Evolutionary conservation across 2,113 vertebrate species (phyloP).

Genomic region (Eulemur macaco): DNA sequence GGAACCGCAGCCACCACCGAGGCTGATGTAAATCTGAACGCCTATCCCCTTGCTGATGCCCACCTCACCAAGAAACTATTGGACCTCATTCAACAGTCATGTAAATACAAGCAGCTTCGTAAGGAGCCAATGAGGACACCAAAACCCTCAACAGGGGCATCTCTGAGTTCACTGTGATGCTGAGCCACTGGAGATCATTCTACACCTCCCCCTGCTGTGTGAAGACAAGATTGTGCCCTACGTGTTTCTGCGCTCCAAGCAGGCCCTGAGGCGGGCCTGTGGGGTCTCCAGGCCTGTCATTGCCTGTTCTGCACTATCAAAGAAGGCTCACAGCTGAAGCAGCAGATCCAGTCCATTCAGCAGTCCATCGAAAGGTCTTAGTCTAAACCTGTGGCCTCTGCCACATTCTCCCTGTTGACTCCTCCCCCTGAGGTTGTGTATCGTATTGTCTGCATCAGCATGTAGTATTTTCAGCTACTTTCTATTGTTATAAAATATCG

Average conservation of each 20-base stretch:
- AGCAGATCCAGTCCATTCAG: conserved; percentile 97
- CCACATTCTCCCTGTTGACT: neutral
- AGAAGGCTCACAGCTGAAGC: conserved; percentile 97
- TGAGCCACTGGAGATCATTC: conserved; percentile 96
- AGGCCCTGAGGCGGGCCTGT: conserved; percentile 95
- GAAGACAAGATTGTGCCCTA: conserved; percentile 99
- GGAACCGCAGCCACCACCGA: conserved; percentile 82
- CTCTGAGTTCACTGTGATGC: conserved; percentile 98
- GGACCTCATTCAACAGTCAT: conserved; percentile 96
- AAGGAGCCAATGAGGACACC: conserved; percentile 98
- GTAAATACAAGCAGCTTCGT: conserved; percentile 97
- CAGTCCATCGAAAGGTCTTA: conserved; percentile 96
- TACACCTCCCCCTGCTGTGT: conserved; percentile 95
- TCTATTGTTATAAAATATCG: conserved; percentile 60
- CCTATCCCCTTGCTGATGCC: conserved; percentile 96
- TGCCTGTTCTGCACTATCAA: conserved; percentile 97
- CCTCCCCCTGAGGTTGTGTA: neutral
- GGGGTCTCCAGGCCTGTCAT: conserved; percentile 97
- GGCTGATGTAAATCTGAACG: conserved; percentile 97
- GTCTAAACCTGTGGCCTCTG: conserved; percentile 83
- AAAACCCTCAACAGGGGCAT: conserved; percentile 99
- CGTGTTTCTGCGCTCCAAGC: conserved; percentile 97
- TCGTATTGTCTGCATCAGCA: too few species aligned
- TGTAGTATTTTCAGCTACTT: conserved; percentile 25
- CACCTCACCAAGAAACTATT: conserved; percentile 96